Base-by-base conservation (phyloP, 2,113 vertebrate species). In the Apaloderma vittatum region DNA sequence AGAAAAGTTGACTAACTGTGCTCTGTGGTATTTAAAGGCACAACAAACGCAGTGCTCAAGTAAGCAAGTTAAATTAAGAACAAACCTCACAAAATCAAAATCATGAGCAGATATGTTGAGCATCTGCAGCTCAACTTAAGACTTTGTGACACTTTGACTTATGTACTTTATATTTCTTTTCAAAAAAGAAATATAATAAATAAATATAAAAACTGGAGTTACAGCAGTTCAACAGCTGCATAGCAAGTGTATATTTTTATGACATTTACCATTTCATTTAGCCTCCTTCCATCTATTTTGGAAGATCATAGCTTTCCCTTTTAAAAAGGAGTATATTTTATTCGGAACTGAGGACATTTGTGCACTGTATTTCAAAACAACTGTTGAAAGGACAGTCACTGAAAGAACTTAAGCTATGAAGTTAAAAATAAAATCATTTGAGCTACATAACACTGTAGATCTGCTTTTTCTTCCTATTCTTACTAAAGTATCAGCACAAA, bases 71-170 rank as follows among this genome's bases (percentile, higher is more conserved):
- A 11, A 82, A 82, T n/a, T 36, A 26, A 43, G 82, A 93, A n/a
- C 13, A 40, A 77, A 74, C 8, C 37, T 63, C 18, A 55, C 0
- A 3, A 49, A 82, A 27, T 51, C 17, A 58, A 68, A 71, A 37
- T 30, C 18, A 45, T n/a, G 3, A 59, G 22, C 18, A 66, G 12
- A 0, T 29, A 61, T 8, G 6, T 1, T 21, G 21, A 18, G 15
- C 52, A 71, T 61, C 32, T 29, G 30, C 45, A 89, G 49, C 26
- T 84, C 20, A 37, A 55, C 17, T 48, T 72, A 4, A n/a, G 49
- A 6, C 17, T 54, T 37, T 19, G 30, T 49, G 29, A 27, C 13
- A 59, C 15, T 12, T 32, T 9, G 37, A 37, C 32, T 66, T 45
- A 18, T 0, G 1, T 48, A 67, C 13, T 66, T 72, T 1, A 2